Evolutionary conservation across 2,797 vertebrate species (phyloP), one percentile per base, ranked within the genome.

Genomic region (Urophycis tenuis): DNA sequence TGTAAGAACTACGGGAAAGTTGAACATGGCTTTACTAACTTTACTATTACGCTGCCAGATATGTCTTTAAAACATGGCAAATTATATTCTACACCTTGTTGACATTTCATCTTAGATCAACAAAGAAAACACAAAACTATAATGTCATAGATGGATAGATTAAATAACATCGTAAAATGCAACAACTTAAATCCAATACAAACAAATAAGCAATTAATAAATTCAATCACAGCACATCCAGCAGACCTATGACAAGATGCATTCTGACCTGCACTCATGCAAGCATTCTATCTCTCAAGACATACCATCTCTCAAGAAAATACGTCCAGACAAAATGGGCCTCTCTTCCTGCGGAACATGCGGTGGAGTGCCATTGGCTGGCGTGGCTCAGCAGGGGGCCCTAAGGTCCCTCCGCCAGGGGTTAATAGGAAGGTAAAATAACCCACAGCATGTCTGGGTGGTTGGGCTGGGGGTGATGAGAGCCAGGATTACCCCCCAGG

Each of bases 401-500:
- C n/a, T 11, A 3, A 29, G 25, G 11, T 5, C 2, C 60, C 60
- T 9, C 60, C 11, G 60, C 60, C 10, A 67, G 60, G 10, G 60
- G 60, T 29, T 29, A 14, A 67, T 74, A 75, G 12, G 14, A 74
- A 33, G 22, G 22, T 22, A 11, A 33, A n/a, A 73, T 32, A 82
- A 49, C 78, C 31, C 49, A 53, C 76, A 30, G 9, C 17, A 19
- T 29, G 14, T 15, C 14, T 9, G 10, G 34, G 72, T 9, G 34
- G 45, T 22, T 8, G 69, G 25, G 19, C 71, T 2, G 64, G 36
- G 75, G 81, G 75, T 71, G 73, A 82, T 5, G 75, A 71, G 45
- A 74, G 75, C 75, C n/a, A 67, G 49, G 41, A 9, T 12, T 64
- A 64, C 75, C 74, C 83, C 72, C 73, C 71, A 79, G 79, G 74